Evolutionary conservation across 2,113 vertebrate genomes (phyloP).

Genomic region (Aldabrachelys gigantea): DNA sequence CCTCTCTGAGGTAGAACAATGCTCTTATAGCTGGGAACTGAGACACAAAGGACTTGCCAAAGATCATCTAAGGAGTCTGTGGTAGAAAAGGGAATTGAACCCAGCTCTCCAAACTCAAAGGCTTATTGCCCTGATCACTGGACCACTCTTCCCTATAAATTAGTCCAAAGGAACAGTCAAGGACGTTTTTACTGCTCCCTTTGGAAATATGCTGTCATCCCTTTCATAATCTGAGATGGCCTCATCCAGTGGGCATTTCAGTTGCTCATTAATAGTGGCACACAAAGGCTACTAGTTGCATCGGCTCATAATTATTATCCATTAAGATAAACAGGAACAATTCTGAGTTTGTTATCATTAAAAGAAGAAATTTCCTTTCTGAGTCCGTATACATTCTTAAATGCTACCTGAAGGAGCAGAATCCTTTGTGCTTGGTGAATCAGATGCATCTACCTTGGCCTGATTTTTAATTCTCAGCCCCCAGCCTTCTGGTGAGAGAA

Average conservation of each 20-base stretch:
- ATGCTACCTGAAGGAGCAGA: neutral
- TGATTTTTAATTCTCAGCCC: neutral
- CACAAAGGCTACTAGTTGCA: slow-evolving; percentile 16
- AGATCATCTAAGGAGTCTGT: neutral
- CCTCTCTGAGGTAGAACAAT: neutral
- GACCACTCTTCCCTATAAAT: neutral
- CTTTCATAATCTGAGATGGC: neutral
- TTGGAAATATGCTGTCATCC: neutral
- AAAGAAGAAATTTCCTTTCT: slow-evolving; percentile 39
- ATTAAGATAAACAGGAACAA: slow-evolving; percentile 8
- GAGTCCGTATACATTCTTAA: neutral
- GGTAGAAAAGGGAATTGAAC: slow-evolving; percentile 40
- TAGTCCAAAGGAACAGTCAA: neutral
- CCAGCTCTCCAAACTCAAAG: slow-evolving; percentile 25
- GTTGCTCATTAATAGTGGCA: slow-evolving; percentile 17
- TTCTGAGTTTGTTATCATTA: slow-evolving; percentile 31
- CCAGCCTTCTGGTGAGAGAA: neutral
- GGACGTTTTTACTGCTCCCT: slow-evolving; percentile 7
- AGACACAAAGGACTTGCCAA: neutral
- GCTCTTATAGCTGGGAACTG: slow-evolving; percentile 21
- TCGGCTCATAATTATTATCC: neutral
- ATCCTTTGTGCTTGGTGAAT: neutral
- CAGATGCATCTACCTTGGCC: neutral
- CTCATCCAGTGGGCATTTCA: neutral
- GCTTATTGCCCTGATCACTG: neutral